Percentiles rank a stretch among this genome's conserved stretches.
Evolutionary conservation across 2,797 vertebrate genomes (phyloP).

Genomic region (Acestrorhynchus altus): DNA sequence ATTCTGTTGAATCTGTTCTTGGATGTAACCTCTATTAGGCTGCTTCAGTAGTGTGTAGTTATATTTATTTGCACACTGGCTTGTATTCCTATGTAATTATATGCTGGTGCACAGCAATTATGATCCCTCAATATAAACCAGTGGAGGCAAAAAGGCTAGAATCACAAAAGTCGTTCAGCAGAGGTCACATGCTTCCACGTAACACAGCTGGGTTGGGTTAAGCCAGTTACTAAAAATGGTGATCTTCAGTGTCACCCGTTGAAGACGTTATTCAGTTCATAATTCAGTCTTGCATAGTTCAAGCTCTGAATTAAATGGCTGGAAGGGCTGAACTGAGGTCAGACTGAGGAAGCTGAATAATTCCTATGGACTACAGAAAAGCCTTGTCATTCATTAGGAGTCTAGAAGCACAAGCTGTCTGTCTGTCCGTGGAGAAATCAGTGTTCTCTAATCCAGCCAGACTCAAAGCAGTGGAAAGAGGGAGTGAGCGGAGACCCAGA

Average conservation of each 20-base stretch:
- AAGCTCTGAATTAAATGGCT: not conserved
- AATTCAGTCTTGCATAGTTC: not conserved
- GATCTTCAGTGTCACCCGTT: too few species aligned
- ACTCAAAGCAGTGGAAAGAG: not conserved
- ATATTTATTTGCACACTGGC: not conserved
- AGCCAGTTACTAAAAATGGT: not conserved
- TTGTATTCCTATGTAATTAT: conserved; percentile 27
- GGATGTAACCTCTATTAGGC: not conserved
- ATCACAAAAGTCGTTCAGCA: conserved; percentile 19
- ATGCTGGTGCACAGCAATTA: conserved; percentile 10
- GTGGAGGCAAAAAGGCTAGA: conserved; percentile 5
- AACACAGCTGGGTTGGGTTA: not conserved
- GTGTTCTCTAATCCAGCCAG: not conserved
- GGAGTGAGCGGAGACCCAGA: conserved; percentile 5
- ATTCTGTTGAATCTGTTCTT: not conserved
- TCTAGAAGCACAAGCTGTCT: not conserved
- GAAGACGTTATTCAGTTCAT: too few species aligned
- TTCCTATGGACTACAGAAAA: conserved; percentile 4
- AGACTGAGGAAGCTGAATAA: conserved; percentile 3
- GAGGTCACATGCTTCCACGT: not conserved
- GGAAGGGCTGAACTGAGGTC: conserved; percentile 3
- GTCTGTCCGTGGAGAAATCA: conserved; percentile 2
- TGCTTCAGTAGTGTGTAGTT: not conserved
- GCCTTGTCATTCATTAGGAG: conserved; percentile 2
- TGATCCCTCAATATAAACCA: conserved; percentile 20